Evolutionary conservation across 2,797 vertebrate species (phyloP).

Genomic region (Trachurus trachurus): DNA sequence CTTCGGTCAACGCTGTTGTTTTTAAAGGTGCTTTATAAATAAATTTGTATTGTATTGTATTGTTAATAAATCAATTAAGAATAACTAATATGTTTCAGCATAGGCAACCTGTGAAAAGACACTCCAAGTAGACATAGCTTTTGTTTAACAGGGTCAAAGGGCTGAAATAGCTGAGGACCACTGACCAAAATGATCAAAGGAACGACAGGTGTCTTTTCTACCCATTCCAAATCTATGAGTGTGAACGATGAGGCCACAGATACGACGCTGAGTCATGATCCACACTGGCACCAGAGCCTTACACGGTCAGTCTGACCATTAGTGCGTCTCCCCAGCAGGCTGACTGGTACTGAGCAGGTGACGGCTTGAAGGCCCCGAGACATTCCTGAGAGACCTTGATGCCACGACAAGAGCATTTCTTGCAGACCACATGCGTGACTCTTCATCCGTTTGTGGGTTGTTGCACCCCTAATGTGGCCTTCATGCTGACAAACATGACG

Average conservation of each 20-base stretch:
- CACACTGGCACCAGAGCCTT: slow-evolving; percentile 50
- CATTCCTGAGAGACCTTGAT: slow-evolving; percentile 70
- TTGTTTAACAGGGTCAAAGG: slow-evolving; percentile 7
- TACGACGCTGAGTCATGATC: slow-evolving; percentile 67
- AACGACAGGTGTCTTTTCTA: slow-evolving; percentile 42
- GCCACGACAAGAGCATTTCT: slow-evolving; percentile 57
- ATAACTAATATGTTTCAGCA: background rate
- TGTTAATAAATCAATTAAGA: background rate
- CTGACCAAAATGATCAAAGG: background rate
- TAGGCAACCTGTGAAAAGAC: background rate
- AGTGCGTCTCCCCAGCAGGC: slow-evolving; percentile 29
- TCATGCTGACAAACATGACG: slow-evolving; percentile 57
- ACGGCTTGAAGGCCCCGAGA: slow-evolving; percentile 29
- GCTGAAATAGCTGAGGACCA: background rate
- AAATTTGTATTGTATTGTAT: too few relatives aligned
- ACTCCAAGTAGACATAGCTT: background rate
- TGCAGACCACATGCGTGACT: slow-evolving; percentile 40
- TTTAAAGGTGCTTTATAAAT: too few relatives aligned
- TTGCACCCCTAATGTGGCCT: slow-evolving; percentile 31
- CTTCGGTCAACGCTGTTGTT: too few relatives aligned
- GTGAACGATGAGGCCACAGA: slow-evolving; percentile 19
- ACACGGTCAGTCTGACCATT: slow-evolving; percentile 47
- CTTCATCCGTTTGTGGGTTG: slow-evolving; percentile 55
- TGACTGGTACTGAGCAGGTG: slow-evolving; percentile 59
- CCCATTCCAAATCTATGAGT: slow-evolving; percentile 42